Conservation (phyloP, 2,888 invertebrate species). For the Sthenelais limicola region DNA sequence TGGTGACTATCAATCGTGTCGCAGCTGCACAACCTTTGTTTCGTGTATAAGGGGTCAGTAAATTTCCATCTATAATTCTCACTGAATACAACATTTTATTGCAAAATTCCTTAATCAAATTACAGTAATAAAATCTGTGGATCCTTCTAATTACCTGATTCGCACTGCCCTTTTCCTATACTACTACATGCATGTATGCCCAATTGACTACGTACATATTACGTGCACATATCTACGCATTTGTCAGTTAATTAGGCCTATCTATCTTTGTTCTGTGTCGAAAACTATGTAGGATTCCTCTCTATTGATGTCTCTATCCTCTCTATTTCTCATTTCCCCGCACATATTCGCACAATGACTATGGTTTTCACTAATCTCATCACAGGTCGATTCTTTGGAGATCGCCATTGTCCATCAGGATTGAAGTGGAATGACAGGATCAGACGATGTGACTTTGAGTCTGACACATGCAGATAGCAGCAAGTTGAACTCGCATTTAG, state of each 20-base stretch:
- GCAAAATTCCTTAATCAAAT: conserved; percentile 1
- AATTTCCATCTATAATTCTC: not conserved
- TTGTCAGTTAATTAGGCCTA: too few relatives aligned
- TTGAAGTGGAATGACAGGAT: conserved; percentile 23
- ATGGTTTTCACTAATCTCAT: too few relatives aligned
- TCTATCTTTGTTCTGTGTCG: too few relatives aligned
- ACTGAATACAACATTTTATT: not conserved
- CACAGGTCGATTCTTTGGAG: conserved; percentile 10
- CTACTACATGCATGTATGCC: too few relatives aligned
- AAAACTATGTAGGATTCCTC: too few relatives aligned
- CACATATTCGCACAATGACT: too few relatives aligned
- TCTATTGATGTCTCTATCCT: too few relatives aligned
- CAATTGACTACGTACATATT: too few relatives aligned
- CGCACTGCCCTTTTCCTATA: not conserved
- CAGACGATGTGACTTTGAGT: conserved; percentile 29
- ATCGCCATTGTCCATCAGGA: conserved; percentile 8
- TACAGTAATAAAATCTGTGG: not conserved
- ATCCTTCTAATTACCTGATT: not conserved
- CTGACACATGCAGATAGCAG: conserved; percentile 31
- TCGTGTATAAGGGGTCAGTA: conserved; percentile 31
- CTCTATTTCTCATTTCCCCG: too few relatives aligned
- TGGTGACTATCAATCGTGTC: conserved; percentile 42
- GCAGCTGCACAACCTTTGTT: conserved; percentile 35
- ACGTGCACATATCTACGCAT: too few relatives aligned
- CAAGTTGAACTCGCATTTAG: too few relatives aligned